These are phyloP conservation scores for Ceratina australensis DNA, from an alignment of 1,140 invertebrate genomes.

Conservation along the genomic window DNA sequence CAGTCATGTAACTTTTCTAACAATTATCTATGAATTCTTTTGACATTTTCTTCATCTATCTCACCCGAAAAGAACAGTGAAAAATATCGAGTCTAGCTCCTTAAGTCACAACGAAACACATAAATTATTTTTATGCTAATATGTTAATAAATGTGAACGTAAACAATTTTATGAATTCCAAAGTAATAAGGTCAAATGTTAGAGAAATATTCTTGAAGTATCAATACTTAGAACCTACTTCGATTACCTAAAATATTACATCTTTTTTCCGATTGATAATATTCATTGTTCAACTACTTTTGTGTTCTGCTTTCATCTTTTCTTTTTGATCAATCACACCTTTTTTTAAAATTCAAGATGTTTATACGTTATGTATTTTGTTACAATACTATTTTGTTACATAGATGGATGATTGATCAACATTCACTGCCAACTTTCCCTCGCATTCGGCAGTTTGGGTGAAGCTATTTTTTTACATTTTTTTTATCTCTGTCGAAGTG, in stretches of 20 bases:
- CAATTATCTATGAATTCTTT: too few species aligned
- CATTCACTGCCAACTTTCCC: conserved; percentile 37
- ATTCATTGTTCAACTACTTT: neutral
- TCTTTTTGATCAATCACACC: neutral
- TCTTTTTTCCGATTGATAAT: neutral
- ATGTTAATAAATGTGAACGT: too few species aligned
- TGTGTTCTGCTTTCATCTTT: neutral
- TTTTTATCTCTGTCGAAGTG: neutral
- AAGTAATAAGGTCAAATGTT: neutral
- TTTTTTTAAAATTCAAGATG: neutral
- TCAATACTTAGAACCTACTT: neutral
- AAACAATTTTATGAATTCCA: neutral
- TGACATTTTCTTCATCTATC: too few species aligned
- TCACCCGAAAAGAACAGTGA: too few species aligned
- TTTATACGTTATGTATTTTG: neutral
- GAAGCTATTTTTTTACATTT: conserved; percentile 13
- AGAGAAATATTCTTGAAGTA: neutral
- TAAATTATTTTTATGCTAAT: too few species aligned
- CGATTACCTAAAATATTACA: neutral
- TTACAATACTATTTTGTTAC: neutral
- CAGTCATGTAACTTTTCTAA: too few species aligned
- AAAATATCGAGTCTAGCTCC: too few species aligned
- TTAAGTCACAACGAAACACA: too few species aligned
- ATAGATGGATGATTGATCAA: neutral
- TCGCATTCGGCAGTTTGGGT: conserved; percentile 9